Evolutionary conservation across 2,113 vertebrate genomes (phyloP), one percentile per base, ranked within the genome.

Genomic region (Laticauda laticaudata): DNA sequence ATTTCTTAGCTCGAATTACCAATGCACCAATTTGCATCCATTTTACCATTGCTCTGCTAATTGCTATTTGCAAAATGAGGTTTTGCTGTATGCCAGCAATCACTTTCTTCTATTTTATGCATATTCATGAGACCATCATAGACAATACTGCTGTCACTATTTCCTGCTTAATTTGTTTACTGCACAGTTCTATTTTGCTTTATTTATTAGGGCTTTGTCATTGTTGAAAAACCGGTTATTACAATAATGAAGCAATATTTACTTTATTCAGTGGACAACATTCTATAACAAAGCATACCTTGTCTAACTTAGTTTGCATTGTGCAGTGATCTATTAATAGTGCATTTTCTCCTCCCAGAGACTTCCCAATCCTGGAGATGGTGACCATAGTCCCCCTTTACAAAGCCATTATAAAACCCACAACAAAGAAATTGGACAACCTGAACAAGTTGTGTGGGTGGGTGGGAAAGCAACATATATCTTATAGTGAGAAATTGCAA

Each of bases 51-150:
- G 91, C 11, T 1, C 56, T 93, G 87, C 87, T 96, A 95, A 96
- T 88, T 96, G 94, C 91, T 94, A 94, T 94, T 96, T 97, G 94
- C 88, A 89, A 93, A 64, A 92, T 93, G 86, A 89, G 94, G 94
- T 94, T 93, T 20, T 12, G 20, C 93, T 93, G 20, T 1, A 43
- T 57, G 64, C 45, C 94, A 93, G 95, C 81, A 95, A 94, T 93
- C 20, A 1, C 92, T 95, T 92, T 93, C 59, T 93, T 92, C 75
- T 93, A 23, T 89, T 87, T 48, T 48, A 95, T 96, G 94, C 95
- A 96, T 96, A 97, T 96, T 95, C 96, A 97, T 94, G 59, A 93
- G 87, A n/a, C 64, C 92, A 93, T 95, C 56, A 64, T 91, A 95
- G 90, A 88, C 59, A 92, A 81, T 69, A 91, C 59, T 23, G 53